Base-by-base conservation (phyloP, 1,140 invertebrate genomes). In the Drosophila lini region DNA sequence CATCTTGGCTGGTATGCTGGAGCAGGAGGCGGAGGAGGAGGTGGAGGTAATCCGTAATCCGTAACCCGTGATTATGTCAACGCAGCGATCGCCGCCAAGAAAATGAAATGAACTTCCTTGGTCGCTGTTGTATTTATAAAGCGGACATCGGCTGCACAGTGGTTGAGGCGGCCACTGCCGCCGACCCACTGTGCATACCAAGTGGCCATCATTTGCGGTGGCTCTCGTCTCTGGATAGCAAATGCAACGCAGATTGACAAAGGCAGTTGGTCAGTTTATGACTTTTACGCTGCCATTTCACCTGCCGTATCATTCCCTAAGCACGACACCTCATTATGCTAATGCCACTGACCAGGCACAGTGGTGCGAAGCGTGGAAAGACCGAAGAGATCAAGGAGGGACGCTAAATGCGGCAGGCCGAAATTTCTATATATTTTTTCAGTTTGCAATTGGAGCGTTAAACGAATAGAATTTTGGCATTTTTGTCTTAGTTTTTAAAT, bases 81-180 rank as follows among this genome's bases (percentile, higher is more conserved):
- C 77, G 74, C 74, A 69, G 75, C 83, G 71, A 69, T 80, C 47
- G 81, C 69, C 84, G 71, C 63, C 78, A 80, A 74, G 65, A 88
- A 80, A 91, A 91, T 91, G 81, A 91, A 91, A 89, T 81, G 74
- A 84, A 91, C 90, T 91, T 91, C 90, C 90, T 85, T 80, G 75
- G 76, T 77, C 32, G 74, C 71, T 91, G 83, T 81, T 91, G 90
- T 91, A 91, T 91, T 91, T 91, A 91, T 91, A 90, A 91, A 91
- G 90, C 89, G 89, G 64, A 74, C 62, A 76, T 80, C 83, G 64
- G 7, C 45, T 22, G 48, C 61, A 68, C 44, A 34, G 44, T 48
- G 36, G 59, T 57, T 57, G 25, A 22, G 3, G 42, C 62, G 62
- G 80, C 48, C 50, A 22, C 19, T 34, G 19, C 15, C 32, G 42